phyloP scores from a whole-genome alignment of 2,113 vertebrate species.

The Bufo bufo region DNA sequence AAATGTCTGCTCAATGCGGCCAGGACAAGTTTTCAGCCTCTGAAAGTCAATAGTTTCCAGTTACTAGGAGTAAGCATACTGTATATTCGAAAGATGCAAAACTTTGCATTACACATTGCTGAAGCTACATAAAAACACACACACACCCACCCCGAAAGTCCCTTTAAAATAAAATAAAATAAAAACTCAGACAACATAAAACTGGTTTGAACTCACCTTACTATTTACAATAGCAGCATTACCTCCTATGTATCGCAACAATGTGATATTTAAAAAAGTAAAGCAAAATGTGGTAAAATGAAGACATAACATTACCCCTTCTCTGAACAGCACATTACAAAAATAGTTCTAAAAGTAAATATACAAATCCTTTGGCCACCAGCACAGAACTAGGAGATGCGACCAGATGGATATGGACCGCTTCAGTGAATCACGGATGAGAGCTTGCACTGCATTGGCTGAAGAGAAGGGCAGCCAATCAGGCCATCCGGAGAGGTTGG shows the following conservation, averaged over 20 bases:
- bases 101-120: neutral
- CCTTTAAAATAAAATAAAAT: neutral
- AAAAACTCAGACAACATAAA: neutral
- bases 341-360: conserved; percentile 89
- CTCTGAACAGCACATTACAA: conserved; percentile 36
- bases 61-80: neutral
- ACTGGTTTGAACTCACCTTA: neutral
- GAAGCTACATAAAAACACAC: neutral
- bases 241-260: neutral
- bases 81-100: neutral
- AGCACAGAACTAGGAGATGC: conserved; percentile 95
- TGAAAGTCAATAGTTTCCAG: neutral
- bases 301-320: neutral
- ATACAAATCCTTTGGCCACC: conserved; percentile 99
- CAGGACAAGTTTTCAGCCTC: neutral
- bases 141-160: neutral
- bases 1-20: neutral
- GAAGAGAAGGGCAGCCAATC: conserved; percentile 98
- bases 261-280: neutral
- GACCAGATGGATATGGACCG: conserved; percentile 96
- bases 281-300: no score
- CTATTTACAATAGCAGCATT: neutral
- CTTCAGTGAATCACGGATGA: conserved; percentile 98
- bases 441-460: conserved; percentile 98
- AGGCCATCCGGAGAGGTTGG: conserved; percentile 98